phyloP scores from a whole-genome alignment of 2,113 vertebrate genomes.

The Mola mola region DNA sequence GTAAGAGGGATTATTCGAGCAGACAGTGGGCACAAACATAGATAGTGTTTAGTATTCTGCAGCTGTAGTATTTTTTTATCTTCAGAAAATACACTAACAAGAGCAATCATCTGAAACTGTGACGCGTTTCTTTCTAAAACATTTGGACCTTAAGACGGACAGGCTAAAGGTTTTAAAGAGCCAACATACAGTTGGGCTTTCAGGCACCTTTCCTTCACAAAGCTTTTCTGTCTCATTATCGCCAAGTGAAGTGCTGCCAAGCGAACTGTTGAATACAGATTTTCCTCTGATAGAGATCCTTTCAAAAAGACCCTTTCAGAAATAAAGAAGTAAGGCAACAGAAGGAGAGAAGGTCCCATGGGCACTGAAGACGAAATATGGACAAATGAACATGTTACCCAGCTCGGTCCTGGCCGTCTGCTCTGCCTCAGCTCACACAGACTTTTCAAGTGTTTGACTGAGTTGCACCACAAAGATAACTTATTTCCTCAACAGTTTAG shows the following conservation, averaged over 20 bases:
- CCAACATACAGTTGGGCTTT: constrained; percentile 3
- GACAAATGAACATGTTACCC: constrained; percentile 79
- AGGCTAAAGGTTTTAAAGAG: constrained; percentile 23
- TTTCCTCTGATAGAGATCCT: constrained; percentile 76
- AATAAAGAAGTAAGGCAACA: constrained; percentile 75
- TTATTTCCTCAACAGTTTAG: too few species aligned
- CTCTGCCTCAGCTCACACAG: constrained; percentile 55
- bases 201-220: constrained; percentile 30
- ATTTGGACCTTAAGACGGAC: too few species aligned
- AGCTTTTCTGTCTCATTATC: constrained; percentile 37
- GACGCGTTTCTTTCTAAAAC: background rate
- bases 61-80: background rate
- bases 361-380: constrained; percentile 71
- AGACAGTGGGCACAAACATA: background rate
- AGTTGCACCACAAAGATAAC: constrained; percentile 45
- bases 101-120: constrained; percentile 3
- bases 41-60: background rate
- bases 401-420: constrained; percentile 62
- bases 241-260: constrained; percentile 71
- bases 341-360: constrained; percentile 64
- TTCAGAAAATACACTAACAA: constrained; percentile 5
- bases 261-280: constrained; percentile 71
- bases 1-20: too few species aligned
- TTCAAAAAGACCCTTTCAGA: constrained; percentile 55
- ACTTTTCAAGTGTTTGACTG: constrained; percentile 42